Evolutionary conservation across 2,113 vertebrate genomes (phyloP), one percentile per base, ranked within the genome.

Genomic region (Burhinus bistriatus): DNA sequence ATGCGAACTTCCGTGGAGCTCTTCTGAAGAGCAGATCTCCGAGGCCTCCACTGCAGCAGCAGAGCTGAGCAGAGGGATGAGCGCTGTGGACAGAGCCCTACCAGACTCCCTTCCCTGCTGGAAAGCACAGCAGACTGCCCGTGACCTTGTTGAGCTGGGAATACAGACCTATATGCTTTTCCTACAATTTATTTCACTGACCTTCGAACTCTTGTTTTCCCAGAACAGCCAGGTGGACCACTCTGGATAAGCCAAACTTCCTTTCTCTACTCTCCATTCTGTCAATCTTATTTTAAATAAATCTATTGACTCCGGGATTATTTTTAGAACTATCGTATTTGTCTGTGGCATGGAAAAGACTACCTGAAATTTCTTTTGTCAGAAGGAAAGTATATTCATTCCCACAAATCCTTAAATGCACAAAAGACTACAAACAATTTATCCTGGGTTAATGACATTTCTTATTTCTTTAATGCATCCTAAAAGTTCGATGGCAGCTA

Each of bases 91-190:
- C 23, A 17, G 30, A 42, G 26, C 73, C 44, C 19, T 9, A 4
- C 18, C 18, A 2, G 12, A 4, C 26, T 32, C 34, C 13, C 9
- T 44, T 44, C 75, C 10, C n/a, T 9, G 25, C 54, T 6, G 47
- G 14, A 7, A 26, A 30, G 34, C 32, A 5, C 34, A 3, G 19
- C 18, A n/a, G 57, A 9, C 68, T 9, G 29, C n/a, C 52, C 30
- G 1, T 1, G 3, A 23, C 30, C 58, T 6, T 15, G 23, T 1
- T 1, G 26, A 13, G 15, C 9, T 9, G 29, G 5, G 49, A 55
- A 64, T 7, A 14, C 40, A 45, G 27, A 34, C 1, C 14, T 5
- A 3, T 2, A 15, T 10, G 2, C 8, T 44, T 22, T 19, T 47
- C 18, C 64, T 36, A 38, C 38, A 6, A 14, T 19, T 36, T 16